Percentiles rank a stretch among this genome's conserved stretches.
These are phyloP conservation scores for Plectrocnemia conspersa DNA, from an alignment of 1,140 invertebrate species.

Conservation along the genomic window DNA sequence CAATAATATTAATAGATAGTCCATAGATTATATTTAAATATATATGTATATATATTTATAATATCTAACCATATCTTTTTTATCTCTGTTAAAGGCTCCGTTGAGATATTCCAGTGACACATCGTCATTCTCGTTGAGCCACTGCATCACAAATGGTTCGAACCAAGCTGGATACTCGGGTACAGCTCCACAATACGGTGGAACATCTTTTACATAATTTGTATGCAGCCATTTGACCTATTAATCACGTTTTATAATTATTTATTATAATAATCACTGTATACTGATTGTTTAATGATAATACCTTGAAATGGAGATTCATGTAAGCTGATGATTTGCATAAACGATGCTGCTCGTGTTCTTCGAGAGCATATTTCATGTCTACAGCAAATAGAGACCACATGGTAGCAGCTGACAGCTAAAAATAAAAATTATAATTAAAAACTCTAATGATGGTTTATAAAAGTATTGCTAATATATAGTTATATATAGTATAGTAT, in stretches of 20 bases:
- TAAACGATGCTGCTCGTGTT: slow-evolving; percentile 91
- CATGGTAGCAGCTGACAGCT: slow-evolving; percentile 95
- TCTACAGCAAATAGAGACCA: slow-evolving; percentile 97
- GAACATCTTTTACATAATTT: slow-evolving; percentile 97
- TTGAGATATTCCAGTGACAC: slow-evolving; percentile 98
- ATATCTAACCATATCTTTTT: slow-evolving; percentile 91
- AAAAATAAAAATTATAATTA: slow-evolving; percentile 35
- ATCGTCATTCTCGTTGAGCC: slow-evolving; percentile 99
- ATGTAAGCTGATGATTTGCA: slow-evolving; percentile 99
- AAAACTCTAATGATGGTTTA: no score
- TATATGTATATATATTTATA: slow-evolving; percentile 11
- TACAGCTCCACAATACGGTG: slow-evolving; percentile 91
- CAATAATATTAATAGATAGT: slow-evolving; percentile 11
- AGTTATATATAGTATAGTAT: slow-evolving; percentile 12
- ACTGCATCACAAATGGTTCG: slow-evolving; percentile 99
- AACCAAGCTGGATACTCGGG: slow-evolving; percentile 98
- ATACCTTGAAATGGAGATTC: slow-evolving; percentile 96
- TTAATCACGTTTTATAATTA: slow-evolving; percentile 1
- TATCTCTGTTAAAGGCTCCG: slow-evolving; percentile 97
- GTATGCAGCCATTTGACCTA: slow-evolving; percentile 96
- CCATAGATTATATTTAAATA: background rate
- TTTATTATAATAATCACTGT: slow-evolving; percentile 2
- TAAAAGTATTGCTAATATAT: background rate
- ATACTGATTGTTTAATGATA: background rate
- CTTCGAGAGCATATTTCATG: slow-evolving; percentile 96